Conservation (phyloP, 2,888 invertebrate genomes). For the Hirtodrosophila duncani region DNA sequence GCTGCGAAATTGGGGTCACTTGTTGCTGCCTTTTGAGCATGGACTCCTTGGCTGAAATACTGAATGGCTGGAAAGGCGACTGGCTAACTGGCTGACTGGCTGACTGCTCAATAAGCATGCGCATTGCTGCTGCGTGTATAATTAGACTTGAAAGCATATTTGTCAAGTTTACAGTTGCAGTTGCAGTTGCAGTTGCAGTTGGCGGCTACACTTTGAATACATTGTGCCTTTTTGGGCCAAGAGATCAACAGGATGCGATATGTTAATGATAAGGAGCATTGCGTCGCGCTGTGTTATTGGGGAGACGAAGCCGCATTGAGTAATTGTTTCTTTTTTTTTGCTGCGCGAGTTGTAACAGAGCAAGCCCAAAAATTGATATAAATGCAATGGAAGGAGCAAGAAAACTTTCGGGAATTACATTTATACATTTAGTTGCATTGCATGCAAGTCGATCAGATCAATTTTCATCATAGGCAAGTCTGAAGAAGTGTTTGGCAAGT, state of each 20-base stretch:
- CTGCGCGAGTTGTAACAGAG: neutral
- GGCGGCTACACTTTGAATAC: conserved; percentile 31
- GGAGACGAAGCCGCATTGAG: conserved; percentile 42
- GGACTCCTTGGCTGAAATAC: neutral
- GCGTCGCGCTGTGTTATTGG: conserved; percentile 17
- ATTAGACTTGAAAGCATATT: conserved; percentile 68
- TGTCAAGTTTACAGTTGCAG: conserved; percentile 54
- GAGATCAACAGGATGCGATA: conserved; percentile 66
- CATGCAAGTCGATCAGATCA: too few species aligned
- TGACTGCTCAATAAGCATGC: conserved; percentile 45
- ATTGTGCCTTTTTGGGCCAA: conserved; percentile 19
- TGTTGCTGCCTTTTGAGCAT: conserved; percentile 10
- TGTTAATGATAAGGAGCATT: conserved; percentile 64
- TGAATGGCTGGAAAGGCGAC: too few species aligned
- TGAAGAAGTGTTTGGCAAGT: too few species aligned
- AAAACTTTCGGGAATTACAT: too few species aligned
- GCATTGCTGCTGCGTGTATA: conserved; percentile 43
- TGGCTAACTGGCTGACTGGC: too few species aligned
- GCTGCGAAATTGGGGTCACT: conserved; percentile 54
- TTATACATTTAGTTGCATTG: too few species aligned
- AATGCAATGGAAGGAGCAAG: neutral
- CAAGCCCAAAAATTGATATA: conserved; percentile 5
- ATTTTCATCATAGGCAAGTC: too few species aligned
- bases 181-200: conserved; percentile 20
- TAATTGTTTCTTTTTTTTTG: conserved; percentile 51